These are phyloP conservation scores for Apogon talboti DNA, from an alignment of 2,797 vertebrate genomes.

Conservation along the genomic window DNA sequence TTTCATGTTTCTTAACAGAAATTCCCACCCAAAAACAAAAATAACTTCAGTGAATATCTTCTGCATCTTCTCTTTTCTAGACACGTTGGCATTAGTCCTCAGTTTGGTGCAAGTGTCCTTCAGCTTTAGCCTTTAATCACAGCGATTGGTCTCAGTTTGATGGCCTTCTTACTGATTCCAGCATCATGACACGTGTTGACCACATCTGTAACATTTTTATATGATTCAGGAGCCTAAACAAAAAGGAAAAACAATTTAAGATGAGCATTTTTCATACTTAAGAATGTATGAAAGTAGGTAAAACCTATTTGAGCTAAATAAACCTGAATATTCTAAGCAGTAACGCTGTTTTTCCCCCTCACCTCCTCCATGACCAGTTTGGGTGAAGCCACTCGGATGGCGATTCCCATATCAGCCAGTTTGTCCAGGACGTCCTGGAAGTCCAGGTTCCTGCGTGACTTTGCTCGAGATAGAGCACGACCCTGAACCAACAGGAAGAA, in stretches of 20 bases:
- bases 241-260: background rate
- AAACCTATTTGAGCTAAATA: no score
- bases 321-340: no score
- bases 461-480: conserved; percentile 94
- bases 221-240: conserved; percentile 94
- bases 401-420: conserved; percentile 95
- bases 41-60: background rate
- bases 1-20: conserved; percentile 6
- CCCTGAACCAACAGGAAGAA: conserved; percentile 81
- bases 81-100: background rate
- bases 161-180: conserved; percentile 97
- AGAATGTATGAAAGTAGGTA: no score
- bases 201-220: conserved; percentile 97
- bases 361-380: conserved; percentile 99
- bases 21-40: background rate
- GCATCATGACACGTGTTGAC: conserved; percentile 97
- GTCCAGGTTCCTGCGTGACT: conserved; percentile 96
- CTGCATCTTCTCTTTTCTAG: background rate
- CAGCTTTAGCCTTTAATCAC: conserved; percentile 94
- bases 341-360: conserved; percentile 33
- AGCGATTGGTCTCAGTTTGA: conserved; percentile 95
- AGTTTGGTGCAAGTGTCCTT: background rate
- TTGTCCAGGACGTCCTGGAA: conserved; percentile 99
- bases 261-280: no score
- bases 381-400: conserved; percentile 96